phyloP scores from a whole-genome alignment of 2,888 invertebrate genomes.

The Odontocolon sp. region DNA sequence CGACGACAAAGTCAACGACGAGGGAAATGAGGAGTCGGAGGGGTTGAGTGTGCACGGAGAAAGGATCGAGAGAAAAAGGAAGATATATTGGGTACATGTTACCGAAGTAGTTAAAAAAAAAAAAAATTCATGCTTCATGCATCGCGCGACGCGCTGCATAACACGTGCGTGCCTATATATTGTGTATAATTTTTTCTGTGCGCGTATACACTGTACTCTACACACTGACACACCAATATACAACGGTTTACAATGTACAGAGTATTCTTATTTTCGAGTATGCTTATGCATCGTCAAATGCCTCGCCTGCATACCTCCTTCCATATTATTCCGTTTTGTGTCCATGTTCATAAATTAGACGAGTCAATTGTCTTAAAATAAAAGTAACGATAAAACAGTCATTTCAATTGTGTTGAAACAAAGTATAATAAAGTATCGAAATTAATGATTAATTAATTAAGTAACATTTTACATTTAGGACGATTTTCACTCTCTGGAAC shows the following conservation, averaged over 20 bases:
- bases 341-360: too few species aligned
- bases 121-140: constrained; percentile 73
- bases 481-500: too few species aligned
- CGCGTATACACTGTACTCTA: constrained; percentile 14
- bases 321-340: background rate
- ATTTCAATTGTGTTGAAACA: too few species aligned
- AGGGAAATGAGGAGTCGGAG: constrained; percentile 25
- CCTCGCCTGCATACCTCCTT: constrained; percentile 44
- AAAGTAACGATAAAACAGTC: too few species aligned
- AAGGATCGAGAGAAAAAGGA: constrained; percentile 46
- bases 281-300: constrained; percentile 48
- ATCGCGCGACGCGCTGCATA: constrained; percentile 35
- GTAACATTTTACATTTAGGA: too few species aligned
- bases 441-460: too few species aligned
- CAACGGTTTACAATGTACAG: background rate
- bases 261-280: constrained; percentile 13
- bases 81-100: constrained; percentile 54
- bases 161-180: constrained; percentile 48
- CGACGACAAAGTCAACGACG: constrained; percentile 25
- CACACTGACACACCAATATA: constrained; percentile 10
- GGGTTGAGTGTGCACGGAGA: constrained; percentile 53
- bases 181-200: constrained; percentile 27
- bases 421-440: too few species aligned
- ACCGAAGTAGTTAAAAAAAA: constrained; percentile 61
- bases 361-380: too few species aligned